Conservation (phyloP, 2,888 invertebrate genomes). For the Nysson spinosus region DNA sequence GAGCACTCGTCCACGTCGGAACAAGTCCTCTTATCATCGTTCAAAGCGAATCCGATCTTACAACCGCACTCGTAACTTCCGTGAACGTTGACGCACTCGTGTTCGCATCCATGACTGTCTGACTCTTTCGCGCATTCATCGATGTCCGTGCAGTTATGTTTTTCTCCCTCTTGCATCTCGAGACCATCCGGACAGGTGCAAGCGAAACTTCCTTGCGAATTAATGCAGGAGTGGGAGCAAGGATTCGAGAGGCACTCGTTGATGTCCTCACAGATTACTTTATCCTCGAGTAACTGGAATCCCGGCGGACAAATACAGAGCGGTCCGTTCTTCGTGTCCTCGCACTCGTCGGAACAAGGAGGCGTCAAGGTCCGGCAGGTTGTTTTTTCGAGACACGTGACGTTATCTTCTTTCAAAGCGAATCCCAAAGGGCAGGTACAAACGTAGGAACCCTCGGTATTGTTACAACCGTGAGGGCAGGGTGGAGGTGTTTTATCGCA, state of each 20-base stretch:
- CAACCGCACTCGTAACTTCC: slow-evolving; percentile 81
- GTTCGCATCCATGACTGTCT: slow-evolving; percentile 71
- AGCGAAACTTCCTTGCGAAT: slow-evolving; percentile 77
- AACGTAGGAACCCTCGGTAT: slow-evolving; percentile 66
- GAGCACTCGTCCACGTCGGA: slow-evolving; percentile 72
- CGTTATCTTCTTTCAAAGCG: slow-evolving; percentile 57
- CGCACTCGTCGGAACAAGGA: slow-evolving; percentile 67
- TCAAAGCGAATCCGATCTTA: slow-evolving; percentile 72
- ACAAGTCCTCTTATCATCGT: slow-evolving; percentile 72
- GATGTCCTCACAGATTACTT: slow-evolving; percentile 77
- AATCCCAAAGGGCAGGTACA: slow-evolving; percentile 79
- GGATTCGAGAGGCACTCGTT: slow-evolving; percentile 79
- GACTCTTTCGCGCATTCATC: slow-evolving; percentile 55
- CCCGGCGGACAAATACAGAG: slow-evolving; percentile 80
- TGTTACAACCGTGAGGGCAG: slow-evolving; percentile 69
- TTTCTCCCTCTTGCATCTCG: slow-evolving; percentile 47
- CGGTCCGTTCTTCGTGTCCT: slow-evolving; percentile 58
- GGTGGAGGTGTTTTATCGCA: slow-evolving; percentile 58
- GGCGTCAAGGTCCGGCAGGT: slow-evolving; percentile 49
- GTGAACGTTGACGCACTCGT: slow-evolving; percentile 77
- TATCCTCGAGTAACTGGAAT: slow-evolving; percentile 74
- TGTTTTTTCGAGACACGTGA: slow-evolving; percentile 60
- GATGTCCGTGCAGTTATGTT: slow-evolving; percentile 62
- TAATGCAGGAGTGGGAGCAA: slow-evolving; percentile 80
- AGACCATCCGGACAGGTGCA: slow-evolving; percentile 79